Evolutionary conservation across 2,888 invertebrate species (phyloP).

Genomic region (Sesia apiformis): DNA sequence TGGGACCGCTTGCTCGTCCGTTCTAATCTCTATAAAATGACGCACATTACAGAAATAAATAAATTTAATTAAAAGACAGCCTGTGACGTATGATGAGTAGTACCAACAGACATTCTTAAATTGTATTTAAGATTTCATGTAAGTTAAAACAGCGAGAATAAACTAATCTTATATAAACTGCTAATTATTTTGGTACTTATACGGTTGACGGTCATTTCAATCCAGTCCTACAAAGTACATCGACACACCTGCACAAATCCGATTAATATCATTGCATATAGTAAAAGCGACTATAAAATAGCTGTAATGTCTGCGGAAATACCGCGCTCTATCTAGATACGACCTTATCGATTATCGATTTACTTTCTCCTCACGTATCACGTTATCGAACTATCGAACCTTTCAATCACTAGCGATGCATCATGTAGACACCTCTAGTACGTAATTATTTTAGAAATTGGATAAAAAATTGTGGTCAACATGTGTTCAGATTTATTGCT

Average conservation of each 20-base stretch:
- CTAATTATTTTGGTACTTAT: no score
- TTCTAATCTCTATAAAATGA: no score
- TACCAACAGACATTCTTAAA: no score
- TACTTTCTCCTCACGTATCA: slow-evolving; percentile 34
- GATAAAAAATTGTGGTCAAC: no score
- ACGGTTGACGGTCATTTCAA: background rate
- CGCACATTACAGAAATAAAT: no score
- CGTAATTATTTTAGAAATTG: background rate
- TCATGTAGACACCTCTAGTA: background rate
- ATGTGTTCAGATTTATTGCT: no score
- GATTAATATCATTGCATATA: background rate
- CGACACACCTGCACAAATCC: background rate
- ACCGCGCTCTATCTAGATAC: slow-evolving; percentile 7
- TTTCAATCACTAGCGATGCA: slow-evolving; percentile 20
- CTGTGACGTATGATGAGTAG: no score
- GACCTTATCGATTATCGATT: slow-evolving; percentile 30
- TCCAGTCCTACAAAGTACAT: background rate
- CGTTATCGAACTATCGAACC: slow-evolving; percentile 16
- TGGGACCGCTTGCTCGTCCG: no score
- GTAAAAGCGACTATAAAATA: background rate
- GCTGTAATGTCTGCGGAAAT: slow-evolving; percentile 4
- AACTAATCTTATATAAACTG: no score
- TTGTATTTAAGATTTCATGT: no score
- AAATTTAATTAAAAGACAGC: no score
- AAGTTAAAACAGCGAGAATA: no score